phyloP scores from a whole-genome alignment of 1,140 invertebrate genomes.

The Meloidogyne chitwoodi region DNA sequence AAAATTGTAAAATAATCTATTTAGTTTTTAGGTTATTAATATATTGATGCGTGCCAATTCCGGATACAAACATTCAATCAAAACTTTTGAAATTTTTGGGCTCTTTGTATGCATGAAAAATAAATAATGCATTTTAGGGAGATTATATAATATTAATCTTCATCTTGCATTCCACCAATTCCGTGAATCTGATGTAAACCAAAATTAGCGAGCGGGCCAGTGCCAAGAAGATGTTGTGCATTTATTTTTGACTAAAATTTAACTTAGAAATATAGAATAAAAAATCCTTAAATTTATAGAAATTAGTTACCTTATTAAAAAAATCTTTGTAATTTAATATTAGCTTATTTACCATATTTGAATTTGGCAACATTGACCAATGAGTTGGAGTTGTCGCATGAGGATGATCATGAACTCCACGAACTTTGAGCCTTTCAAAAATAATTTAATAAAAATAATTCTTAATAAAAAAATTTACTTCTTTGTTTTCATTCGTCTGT shows the following conservation, averaged over 20 bases:
- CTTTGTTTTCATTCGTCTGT: constrained; percentile 40
- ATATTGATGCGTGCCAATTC: background rate
- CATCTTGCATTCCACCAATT: background rate
- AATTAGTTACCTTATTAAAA: too few species aligned
- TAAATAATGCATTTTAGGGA: background rate
- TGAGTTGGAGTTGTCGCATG: background rate
- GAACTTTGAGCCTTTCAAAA: background rate
- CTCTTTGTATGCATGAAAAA: background rate
- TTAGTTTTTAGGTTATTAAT: background rate
- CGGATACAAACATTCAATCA: background rate
- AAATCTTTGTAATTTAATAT: too few species aligned
- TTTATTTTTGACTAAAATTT: background rate
- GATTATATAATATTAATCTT: background rate
- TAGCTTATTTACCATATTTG: background rate
- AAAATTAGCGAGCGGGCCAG: background rate
- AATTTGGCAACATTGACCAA: background rate
- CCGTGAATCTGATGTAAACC: background rate
- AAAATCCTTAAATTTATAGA: too few species aligned
- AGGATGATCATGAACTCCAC: background rate
- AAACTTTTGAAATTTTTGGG: background rate
- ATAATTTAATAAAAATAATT: background rate
- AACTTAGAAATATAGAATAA: background rate
- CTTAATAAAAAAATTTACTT: background rate
- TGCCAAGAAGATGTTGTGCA: background rate
- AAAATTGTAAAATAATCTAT: too few species aligned